Conservation (phyloP, 2,797 vertebrate species). For the Dendrocincla fuliginosa region DNA sequence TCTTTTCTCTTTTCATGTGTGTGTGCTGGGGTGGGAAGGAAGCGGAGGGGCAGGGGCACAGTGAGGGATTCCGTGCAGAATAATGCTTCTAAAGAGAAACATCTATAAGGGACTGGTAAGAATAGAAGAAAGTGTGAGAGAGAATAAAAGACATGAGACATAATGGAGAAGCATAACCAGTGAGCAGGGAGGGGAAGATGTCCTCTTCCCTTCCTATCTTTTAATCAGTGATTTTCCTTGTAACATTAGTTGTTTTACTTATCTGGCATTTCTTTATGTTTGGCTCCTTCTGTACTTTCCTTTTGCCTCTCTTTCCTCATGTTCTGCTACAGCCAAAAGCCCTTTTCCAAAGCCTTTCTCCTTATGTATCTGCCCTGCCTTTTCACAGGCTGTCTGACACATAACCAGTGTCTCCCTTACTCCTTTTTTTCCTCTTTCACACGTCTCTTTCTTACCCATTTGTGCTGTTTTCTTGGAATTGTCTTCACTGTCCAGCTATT, state of each 20-base stretch:
- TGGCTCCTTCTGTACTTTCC: not conserved
- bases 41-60: not conserved
- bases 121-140: not conserved
- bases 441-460: not conserved
- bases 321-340: not conserved
- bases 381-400: not conserved
- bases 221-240: not conserved
- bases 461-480: not conserved
- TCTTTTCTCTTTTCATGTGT: not conserved
- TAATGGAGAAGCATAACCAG: not conserved
- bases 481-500: not conserved
- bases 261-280: not conserved
- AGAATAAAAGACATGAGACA: not conserved
- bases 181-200: not conserved
- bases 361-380: not conserved
- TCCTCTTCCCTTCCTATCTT: not conserved
- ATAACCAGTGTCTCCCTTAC: not conserved
- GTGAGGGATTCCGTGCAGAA: not conserved
- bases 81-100: not conserved
- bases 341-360: not conserved
- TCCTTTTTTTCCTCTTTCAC: not conserved
- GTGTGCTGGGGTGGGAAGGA: not conserved
- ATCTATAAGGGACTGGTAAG: not conserved
- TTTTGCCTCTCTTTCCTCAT: not conserved
- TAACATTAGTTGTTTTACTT: not conserved